A percentile compares a stretch with the other conserved stretches of the same genome.
phyloP scores from a whole-genome alignment of 2,113 vertebrate species.

The Himantopus leucocephalus region DNA sequence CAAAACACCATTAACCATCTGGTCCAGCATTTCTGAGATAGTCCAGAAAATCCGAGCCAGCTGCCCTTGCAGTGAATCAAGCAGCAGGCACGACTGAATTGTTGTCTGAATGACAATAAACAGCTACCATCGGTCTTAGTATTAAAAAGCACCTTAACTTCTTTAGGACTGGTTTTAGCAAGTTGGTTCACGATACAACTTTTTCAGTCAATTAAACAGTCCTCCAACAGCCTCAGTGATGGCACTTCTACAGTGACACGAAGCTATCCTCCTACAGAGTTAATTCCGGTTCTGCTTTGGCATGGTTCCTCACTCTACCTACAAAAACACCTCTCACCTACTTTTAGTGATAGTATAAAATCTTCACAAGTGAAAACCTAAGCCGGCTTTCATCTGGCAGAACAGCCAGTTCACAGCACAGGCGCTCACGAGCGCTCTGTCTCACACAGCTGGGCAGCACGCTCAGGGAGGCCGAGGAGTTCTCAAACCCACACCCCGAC shows the following conservation, averaged over 20 bases:
- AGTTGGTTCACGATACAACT: background rate
- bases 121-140: background rate
- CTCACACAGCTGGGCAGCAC: accelerated
- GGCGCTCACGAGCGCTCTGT: background rate
- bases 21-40: background rate
- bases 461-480: background rate
- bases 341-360: background rate
- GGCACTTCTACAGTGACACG: background rate
- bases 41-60: background rate
- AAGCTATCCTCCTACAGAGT: background rate
- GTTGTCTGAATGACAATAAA: background rate
- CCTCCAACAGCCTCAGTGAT: background rate
- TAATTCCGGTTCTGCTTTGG: accelerated
- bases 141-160: background rate
- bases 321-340: background rate
- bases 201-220: background rate
- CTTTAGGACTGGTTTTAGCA: background rate
- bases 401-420: background rate
- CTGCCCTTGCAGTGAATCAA: background rate
- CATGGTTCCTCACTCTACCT: background rate
- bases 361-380: background rate
- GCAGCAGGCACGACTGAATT: background rate
- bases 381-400: background rate
- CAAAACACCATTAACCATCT: background rate
- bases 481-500: background rate